Conservation (phyloP, 2,888 invertebrate species). For the Apodemia mormo region DNA sequence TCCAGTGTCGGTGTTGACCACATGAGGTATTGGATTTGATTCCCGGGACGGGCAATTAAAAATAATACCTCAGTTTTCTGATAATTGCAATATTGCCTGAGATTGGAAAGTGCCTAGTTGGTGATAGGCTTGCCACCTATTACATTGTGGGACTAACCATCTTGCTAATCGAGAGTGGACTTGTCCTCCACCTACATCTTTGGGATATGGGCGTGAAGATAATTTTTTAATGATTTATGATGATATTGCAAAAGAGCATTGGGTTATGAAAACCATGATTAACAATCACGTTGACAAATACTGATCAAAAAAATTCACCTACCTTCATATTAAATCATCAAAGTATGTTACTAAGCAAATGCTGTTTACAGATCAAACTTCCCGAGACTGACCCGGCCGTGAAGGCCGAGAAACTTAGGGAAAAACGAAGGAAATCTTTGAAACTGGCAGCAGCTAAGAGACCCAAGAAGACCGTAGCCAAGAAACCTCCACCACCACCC, state of each 20-base stretch:
- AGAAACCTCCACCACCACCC: slow-evolving; percentile 70
- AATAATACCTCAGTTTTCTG: no score
- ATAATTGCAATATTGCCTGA: no score
- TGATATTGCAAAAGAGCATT: slow-evolving; percentile 76
- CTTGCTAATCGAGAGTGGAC: background rate
- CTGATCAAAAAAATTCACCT: slow-evolving; percentile 46
- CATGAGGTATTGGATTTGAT: no score
- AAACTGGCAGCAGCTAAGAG: slow-evolving; percentile 77
- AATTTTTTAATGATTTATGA: slow-evolving; percentile 46
- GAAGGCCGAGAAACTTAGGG: slow-evolving; percentile 73
- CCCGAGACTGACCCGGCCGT: slow-evolving; percentile 69
- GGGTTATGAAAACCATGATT: slow-evolving; percentile 77
- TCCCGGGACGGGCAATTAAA: no score
- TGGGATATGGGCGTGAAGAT: no score
- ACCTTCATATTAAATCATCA: no score
- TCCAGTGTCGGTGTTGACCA: no score
- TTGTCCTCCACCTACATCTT: no score
- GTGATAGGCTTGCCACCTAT: background rate
- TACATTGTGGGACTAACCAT: background rate
- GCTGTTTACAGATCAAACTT: slow-evolving; percentile 69
- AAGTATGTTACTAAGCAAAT: background rate
- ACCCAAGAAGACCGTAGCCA: slow-evolving; percentile 74
- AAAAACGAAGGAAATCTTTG: slow-evolving; percentile 73
- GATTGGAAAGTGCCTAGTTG: no score
- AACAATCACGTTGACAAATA: slow-evolving; percentile 71